Evolutionary conservation across 35 echinoderm and acorn worm species (phyloP).

Genomic region (Chiridota heheva): DNA sequence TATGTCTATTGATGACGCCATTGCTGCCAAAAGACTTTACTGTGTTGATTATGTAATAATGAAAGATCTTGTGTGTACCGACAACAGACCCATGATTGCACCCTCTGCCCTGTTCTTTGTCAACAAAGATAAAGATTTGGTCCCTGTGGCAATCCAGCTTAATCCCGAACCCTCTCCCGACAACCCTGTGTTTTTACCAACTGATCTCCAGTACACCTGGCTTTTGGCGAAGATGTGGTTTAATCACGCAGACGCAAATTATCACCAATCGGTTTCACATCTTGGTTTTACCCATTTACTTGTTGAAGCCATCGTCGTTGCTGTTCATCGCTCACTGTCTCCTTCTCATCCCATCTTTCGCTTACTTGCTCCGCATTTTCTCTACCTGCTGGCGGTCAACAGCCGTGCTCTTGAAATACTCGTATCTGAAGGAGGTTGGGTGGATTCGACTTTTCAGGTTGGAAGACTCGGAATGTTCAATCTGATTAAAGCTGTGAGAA

Average conservation of each 20-base stretch:
- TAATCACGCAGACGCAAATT: constrained; percentile 62
- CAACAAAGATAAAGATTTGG: constrained; percentile 34
- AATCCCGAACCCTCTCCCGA: constrained; percentile 31
- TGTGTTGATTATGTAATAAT: constrained; percentile 54
- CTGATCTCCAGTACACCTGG: constrained; percentile 67
- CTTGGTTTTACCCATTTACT: constrained; percentile 78
- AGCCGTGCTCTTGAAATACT: constrained; percentile 31
- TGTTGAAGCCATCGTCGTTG: constrained; percentile 54
- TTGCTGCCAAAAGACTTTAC: constrained; percentile 51
- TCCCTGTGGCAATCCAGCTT: constrained; percentile 90
- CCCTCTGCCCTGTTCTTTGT: constrained; percentile 73
- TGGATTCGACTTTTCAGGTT: constrained; percentile 35
- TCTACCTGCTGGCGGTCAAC: constrained; percentile 67
- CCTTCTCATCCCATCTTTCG: constrained; percentile 78
- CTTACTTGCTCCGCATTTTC: constrained; percentile 76
- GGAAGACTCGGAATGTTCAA: constrained; percentile 53
- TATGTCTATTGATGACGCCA: constrained; percentile 45
- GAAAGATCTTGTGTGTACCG: constrained; percentile 44
- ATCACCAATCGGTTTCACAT: constrained; percentile 64
- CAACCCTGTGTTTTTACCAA: constrained; percentile 77
- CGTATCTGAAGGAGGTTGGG: constrained; percentile 42
- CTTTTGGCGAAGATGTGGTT: constrained; percentile 81
- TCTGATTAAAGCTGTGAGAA: constrained; percentile 5
- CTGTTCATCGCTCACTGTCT: constrained; percentile 53
- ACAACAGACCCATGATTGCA: constrained; percentile 49